Evolutionary conservation across 1,140 invertebrate species (phyloP).

Genomic region (Alviniconcha marisindica): DNA sequence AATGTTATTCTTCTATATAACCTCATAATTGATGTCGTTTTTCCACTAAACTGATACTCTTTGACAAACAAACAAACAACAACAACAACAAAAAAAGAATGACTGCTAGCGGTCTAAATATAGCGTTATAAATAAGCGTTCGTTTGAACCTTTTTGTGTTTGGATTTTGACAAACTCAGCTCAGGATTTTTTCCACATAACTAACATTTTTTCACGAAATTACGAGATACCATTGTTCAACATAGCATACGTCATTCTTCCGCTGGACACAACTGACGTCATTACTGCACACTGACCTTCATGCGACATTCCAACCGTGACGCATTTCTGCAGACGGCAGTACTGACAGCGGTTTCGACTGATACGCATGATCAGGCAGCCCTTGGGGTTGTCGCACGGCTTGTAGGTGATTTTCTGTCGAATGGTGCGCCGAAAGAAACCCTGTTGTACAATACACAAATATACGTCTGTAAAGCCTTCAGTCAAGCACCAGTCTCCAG

Average conservation of each 20-base stretch:
- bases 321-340: constrained; percentile 98
- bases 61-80: too few species aligned
- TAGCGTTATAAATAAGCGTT: neutral
- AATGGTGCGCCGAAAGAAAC: constrained; percentile 98
- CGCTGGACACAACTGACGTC: neutral
- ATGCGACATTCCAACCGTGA: constrained; percentile 98
- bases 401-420: constrained; percentile 89
- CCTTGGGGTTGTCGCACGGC: constrained; percentile 97
- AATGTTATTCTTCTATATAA: too few species aligned
- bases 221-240: too few species aligned
- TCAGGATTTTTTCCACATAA: neutral
- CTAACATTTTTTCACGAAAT: neutral
- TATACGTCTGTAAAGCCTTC: constrained; percentile 80
- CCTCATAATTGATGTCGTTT: too few species aligned
- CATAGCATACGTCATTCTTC: neutral
- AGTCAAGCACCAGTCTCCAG: constrained; percentile 84
- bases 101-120: too few species aligned
- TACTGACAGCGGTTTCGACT: constrained; percentile 99
- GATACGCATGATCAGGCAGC: constrained; percentile 97
- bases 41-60: too few species aligned
- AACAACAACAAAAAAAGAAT: too few species aligned
- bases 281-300: constrained; percentile 86
- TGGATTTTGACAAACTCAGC: neutral
- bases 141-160: neutral
- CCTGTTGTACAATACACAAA: constrained; percentile 98